Evolutionary conservation across 1,140 invertebrate genomes (phyloP).

Genomic region (Arctopsyche grandis): DNA sequence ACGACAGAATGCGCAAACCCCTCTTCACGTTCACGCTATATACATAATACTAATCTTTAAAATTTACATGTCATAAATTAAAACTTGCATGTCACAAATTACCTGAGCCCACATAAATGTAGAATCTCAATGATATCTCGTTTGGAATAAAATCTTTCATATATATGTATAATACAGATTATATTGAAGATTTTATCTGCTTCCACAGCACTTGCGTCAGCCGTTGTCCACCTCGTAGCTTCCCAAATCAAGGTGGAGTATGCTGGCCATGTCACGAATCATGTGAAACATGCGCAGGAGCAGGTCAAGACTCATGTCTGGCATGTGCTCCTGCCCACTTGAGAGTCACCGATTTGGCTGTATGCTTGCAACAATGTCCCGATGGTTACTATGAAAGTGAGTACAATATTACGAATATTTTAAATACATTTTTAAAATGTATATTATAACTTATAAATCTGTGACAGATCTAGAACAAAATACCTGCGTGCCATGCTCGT

Average conservation of each 20-base stretch:
- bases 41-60: too few relatives aligned
- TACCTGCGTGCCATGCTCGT: slow-evolving; percentile 78
- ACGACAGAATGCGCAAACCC: too few relatives aligned
- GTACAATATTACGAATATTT: slow-evolving; percentile 51
- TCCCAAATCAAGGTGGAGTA: slow-evolving; percentile 77
- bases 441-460: background rate
- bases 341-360: slow-evolving; percentile 80
- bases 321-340: slow-evolving; percentile 83
- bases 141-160: too few relatives aligned
- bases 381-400: slow-evolving; percentile 87
- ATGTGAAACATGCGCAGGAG: slow-evolving; percentile 83
- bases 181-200: background rate
- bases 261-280: slow-evolving; percentile 87
- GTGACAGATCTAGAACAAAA: slow-evolving; percentile 73
- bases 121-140: too few relatives aligned
- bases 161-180: too few relatives aligned
- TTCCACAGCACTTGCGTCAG: slow-evolving; percentile 77
- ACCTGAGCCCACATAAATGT: too few relatives aligned
- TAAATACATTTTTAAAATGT: background rate
- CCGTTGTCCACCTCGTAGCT: slow-evolving; percentile 82
- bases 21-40: too few relatives aligned
- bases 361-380: slow-evolving; percentile 84
- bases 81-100: too few relatives aligned
- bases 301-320: slow-evolving; percentile 84
- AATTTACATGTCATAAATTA: too few relatives aligned